These are phyloP conservation scores for Electrona antarctica DNA, from an alignment of 2,113 vertebrate species.

Conservation along the genomic window DNA sequence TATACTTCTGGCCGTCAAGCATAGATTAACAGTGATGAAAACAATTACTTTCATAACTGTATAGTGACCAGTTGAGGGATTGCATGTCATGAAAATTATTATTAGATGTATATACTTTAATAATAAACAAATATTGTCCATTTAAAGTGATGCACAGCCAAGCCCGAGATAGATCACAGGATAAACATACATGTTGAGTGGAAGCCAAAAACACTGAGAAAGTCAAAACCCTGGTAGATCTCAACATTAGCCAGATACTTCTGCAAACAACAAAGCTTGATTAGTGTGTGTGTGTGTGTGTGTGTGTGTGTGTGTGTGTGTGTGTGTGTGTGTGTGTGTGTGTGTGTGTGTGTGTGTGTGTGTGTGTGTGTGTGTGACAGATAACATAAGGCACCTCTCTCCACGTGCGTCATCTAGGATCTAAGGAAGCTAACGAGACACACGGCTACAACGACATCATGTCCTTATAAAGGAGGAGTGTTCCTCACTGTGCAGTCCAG, in stretches of 20 bases:
- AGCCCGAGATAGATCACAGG: background rate
- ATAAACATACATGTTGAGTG: background rate
- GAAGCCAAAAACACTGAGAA: background rate
- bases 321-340: background rate
- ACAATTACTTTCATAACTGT: too few species aligned
- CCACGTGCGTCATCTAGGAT: slow-evolving; percentile 30
- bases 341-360: background rate
- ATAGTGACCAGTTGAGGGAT: too few species aligned
- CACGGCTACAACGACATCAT: slow-evolving; percentile 38
- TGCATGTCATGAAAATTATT: too few species aligned
- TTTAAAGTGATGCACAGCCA: background rate
- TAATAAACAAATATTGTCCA: too few species aligned
- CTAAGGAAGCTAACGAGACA: slow-evolving; percentile 42
- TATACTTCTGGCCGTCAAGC: too few species aligned
- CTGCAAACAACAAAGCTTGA: slow-evolving; percentile 53
- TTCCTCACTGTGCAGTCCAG: background rate
- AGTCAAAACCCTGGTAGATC: slow-evolving; percentile 19
- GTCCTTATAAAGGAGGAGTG: slow-evolving; percentile 33
- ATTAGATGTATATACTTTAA: too few species aligned
- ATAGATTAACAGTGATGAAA: too few species aligned
- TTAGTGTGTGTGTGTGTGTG: slow-evolving; percentile 27
- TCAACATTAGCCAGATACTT: slow-evolving; percentile 57
- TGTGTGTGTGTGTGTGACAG: slow-evolving; percentile 4
- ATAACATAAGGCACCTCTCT: slow-evolving; percentile 13
- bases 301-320: background rate